Conservation (phyloP, 92 coral and sea anemone species). For the Parazoanthus swiftii region DNA sequence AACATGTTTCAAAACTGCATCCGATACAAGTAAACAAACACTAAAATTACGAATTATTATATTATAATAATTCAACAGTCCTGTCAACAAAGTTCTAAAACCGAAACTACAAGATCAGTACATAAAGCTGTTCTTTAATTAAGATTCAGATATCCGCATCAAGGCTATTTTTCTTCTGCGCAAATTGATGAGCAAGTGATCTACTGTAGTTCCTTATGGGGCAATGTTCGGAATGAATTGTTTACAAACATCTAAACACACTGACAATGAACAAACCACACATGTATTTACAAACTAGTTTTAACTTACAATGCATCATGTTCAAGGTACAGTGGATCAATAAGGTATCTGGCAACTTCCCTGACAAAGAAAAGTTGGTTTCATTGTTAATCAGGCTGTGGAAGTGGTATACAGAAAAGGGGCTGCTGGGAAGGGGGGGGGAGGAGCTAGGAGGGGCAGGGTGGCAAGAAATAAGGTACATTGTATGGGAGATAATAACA, state of each 20-base stretch:
- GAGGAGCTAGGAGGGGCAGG: no score
- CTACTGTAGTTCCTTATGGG: not conserved
- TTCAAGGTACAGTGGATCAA: constrained; percentile 84
- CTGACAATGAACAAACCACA: not conserved
- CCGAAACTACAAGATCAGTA: no score
- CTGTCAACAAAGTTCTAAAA: no score
- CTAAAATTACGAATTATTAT: not conserved
- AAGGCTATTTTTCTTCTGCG: no score
- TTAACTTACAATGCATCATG: constrained; percentile 96
- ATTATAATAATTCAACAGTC: no score
- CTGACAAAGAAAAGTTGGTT: constrained; percentile 35
- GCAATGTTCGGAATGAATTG: not conserved
- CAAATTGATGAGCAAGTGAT: no score
- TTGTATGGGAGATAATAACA: no score
- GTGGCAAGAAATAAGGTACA: not conserved
- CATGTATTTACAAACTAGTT: not conserved
- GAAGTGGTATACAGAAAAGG: no score
- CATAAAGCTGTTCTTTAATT: no score
- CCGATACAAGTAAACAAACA: not conserved
- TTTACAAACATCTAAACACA: not conserved
- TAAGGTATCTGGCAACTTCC: constrained; percentile 59
- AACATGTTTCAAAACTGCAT: not conserved
- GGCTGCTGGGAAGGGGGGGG: not conserved
- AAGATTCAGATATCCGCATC: no score
- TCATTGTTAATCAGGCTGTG: not conserved